A percentile compares a stretch with the other conserved stretches of the same genome.
These are phyloP conservation scores for Galeruca laticollis DNA, from an alignment of 2,888 invertebrate genomes.

Conservation along the genomic window DNA sequence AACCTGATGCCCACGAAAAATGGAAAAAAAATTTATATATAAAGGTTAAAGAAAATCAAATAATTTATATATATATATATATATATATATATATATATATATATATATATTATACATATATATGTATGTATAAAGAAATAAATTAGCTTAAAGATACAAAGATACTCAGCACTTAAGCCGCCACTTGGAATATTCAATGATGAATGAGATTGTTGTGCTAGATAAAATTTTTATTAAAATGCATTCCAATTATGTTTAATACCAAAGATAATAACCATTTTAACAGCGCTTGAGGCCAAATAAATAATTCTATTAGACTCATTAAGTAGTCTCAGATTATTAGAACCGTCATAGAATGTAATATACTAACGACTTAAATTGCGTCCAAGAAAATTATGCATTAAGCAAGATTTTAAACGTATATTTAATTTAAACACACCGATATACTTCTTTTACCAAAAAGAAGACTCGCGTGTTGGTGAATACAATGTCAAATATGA, in stretches of 20 bases:
- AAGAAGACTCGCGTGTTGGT: too few relatives aligned
- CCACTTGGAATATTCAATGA: constrained; percentile 6
- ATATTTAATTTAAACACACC: too few relatives aligned
- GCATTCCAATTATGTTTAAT: constrained; percentile 27
- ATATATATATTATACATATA: too few relatives aligned
- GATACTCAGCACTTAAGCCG: constrained; percentile 1
- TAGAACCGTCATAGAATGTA: not conserved
- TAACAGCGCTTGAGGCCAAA: constrained; percentile 27
- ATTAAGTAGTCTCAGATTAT: constrained; percentile 24
- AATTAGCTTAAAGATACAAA: too few relatives aligned
- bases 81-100: too few relatives aligned
- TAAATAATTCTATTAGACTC: constrained; percentile 32
- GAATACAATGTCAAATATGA: too few relatives aligned
- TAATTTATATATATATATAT: too few relatives aligned
- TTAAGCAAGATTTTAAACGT: not conserved
- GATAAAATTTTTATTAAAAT: constrained; percentile 32
- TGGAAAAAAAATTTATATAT: too few relatives aligned
- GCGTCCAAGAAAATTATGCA: not conserved
- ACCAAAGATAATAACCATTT: constrained; percentile 35
- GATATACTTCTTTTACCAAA: too few relatives aligned
- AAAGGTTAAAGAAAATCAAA: too few relatives aligned
- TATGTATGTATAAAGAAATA: too few relatives aligned
- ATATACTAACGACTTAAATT: not conserved
- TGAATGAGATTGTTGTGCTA: constrained; percentile 25
- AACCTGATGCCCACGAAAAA: too few relatives aligned